Evolutionary conservation across 37 sponge, comb jelly and placozoan genomes (phyloP), one percentile per base, ranked within the genome.

Genomic region (Axinella damicornis): DNA sequence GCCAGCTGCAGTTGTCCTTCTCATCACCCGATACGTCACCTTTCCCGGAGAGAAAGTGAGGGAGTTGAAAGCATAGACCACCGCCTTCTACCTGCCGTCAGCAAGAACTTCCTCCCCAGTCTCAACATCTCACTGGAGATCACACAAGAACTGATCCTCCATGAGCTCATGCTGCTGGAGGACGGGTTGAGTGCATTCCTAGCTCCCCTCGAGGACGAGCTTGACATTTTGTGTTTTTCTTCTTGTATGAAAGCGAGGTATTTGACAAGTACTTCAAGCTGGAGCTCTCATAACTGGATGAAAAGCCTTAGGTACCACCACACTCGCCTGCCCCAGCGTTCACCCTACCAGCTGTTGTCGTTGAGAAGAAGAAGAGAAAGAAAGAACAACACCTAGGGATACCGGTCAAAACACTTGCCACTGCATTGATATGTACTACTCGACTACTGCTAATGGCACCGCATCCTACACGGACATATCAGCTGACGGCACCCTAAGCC

Each of bases 181-280:
- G 33, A 56, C n/a, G 76, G 68, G 15, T 9, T 88, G 15, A 21
- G 36, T 0, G 18, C 19, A 19, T 88, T 88, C 53, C 82, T 76
- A 24, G 25, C 80, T 2, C 69, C 81, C 2, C 31, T 88, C 2
- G 4, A 81, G 32, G 82, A 54, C 1, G 69, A 67, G 53, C 37
- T 88, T 22, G 70, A 88, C 27, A 80, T 81, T 69, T 88, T 4
- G 77, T 88, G 19, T 88, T 88, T 54, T 88, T 88, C 57, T 66
- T 69, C 2, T 77, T 88, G 9, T 60, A 88, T 27, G 34, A 69
- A 0, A 82, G 89, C 40, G 77, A 61, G 15, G 74, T 88, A 38
- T 88, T 88, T 82, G 77, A 88, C 39, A 88, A 75, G 41, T 82
- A 88, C 52, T 82, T 2, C 69, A 22, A 33, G 33, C 37, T 13